phyloP scores from a whole-genome alignment of 2,888 invertebrate species.

The Lathronympha strigana region DNA sequence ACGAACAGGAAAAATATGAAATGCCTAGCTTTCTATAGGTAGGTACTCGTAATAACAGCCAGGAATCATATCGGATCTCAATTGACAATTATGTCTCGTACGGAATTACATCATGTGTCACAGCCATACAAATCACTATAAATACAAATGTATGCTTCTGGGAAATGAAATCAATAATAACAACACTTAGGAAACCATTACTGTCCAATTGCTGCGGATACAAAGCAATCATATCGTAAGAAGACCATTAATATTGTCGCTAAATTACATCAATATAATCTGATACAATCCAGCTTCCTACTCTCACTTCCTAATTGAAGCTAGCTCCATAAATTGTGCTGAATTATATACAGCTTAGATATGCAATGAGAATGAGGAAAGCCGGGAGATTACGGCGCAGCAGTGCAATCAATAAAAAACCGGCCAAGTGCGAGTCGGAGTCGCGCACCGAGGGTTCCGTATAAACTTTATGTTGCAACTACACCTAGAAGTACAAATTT shows the following conservation, averaged over 20 bases:
- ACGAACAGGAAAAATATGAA: not conserved
- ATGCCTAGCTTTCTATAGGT: too few relatives aligned
- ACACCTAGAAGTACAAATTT: too few relatives aligned
- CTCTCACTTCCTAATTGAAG: constrained; percentile 13
- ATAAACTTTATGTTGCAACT: too few relatives aligned
- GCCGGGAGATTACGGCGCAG: constrained; percentile 1
- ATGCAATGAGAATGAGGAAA: constrained; percentile 29
- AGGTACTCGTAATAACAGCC: too few relatives aligned
- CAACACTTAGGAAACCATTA: not conserved
- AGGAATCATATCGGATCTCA: too few relatives aligned
- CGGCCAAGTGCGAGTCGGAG: too few relatives aligned
- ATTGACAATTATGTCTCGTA: too few relatives aligned
- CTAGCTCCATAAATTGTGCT: not conserved
- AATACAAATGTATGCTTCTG: too few relatives aligned
- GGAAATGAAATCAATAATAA: not conserved
- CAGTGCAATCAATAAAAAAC: not conserved
- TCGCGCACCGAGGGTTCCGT: too few relatives aligned
- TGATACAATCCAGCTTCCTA: constrained; percentile 15
- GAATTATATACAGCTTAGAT: constrained; percentile 18
- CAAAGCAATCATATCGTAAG: constrained; percentile 2
- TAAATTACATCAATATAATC: constrained; percentile 5
- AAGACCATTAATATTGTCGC: constrained; percentile 2
- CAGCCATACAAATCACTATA: too few relatives aligned
- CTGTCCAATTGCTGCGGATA: constrained; percentile 1
- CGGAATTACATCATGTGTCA: too few relatives aligned